phyloP scores from a whole-genome alignment of 92 coral and sea anemone species.

The Palythoa caribaeorum region DNA sequence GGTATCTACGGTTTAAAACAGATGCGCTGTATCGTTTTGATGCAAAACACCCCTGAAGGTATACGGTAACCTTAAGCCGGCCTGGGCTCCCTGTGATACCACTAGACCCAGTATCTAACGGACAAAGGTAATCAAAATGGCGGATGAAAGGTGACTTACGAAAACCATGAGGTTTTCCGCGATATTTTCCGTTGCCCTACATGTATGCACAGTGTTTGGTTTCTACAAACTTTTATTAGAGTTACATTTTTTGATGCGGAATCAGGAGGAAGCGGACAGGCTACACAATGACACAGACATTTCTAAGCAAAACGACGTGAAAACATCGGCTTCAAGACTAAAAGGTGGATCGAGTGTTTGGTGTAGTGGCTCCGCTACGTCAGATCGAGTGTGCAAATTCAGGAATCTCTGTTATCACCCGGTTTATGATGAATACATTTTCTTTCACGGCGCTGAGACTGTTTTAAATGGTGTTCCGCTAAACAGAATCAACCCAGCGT shows the following conservation, averaged over 20 bases:
- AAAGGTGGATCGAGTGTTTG: constrained; percentile 84
- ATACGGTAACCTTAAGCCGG: too few species aligned
- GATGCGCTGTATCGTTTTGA: too few species aligned
- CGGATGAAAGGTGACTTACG: background rate
- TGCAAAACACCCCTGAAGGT: too few species aligned
- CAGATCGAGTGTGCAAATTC: constrained; percentile 90
- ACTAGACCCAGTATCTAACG: constrained; percentile 18
- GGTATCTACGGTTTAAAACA: too few species aligned
- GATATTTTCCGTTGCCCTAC: background rate
- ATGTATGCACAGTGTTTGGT: constrained; percentile 32
- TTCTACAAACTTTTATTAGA: constrained; percentile 22
- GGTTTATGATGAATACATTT: constrained; percentile 71
- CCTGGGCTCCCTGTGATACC: background rate
- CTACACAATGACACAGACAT: background rate
- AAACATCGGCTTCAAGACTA: constrained; percentile 21
- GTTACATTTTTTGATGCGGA: background rate
- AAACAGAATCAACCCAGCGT: constrained; percentile 87
- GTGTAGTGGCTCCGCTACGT: constrained; percentile 81
- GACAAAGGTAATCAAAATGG: constrained; percentile 24
- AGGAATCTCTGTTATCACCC: constrained; percentile 90
- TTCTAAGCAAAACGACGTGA: background rate
- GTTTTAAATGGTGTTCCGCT: constrained; percentile 83
- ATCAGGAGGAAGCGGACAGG: background rate
- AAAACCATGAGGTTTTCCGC: constrained; percentile 12
- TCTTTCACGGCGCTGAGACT: constrained; percentile 87